phyloP scores from a whole-genome alignment of 2,113 vertebrate genomes.

The Nothocercus julius region DNA sequence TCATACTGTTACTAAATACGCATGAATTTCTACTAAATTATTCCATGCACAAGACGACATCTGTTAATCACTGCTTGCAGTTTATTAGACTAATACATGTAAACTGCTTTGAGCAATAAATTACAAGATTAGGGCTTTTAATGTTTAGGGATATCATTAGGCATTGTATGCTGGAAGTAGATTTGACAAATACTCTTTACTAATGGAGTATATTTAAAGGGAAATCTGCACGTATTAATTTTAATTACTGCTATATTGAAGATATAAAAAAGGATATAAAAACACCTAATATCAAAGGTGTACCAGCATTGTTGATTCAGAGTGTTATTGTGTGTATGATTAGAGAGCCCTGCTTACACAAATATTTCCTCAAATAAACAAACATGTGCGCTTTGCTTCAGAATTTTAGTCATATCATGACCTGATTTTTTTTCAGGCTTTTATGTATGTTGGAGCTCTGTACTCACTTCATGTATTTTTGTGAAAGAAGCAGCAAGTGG shows the following conservation, averaged over 20 bases:
- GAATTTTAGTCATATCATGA: neutral
- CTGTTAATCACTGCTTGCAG: slow-evolving; percentile 50
- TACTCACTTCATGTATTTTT: neutral
- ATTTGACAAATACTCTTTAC: slow-evolving; percentile 59
- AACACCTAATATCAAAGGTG: slow-evolving; percentile 31
- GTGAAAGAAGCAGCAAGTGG: neutral
- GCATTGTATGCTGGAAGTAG: slow-evolving; percentile 44
- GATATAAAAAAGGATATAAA: slow-evolving; percentile 37
- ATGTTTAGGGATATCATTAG: slow-evolving; percentile 67
- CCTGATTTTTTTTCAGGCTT: slow-evolving; percentile 7
- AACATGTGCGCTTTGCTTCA: neutral
- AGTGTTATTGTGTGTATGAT: neutral
- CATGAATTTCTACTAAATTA: slow-evolving; percentile 39
- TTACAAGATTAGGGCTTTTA: slow-evolving; percentile 65
- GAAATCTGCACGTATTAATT: slow-evolving; percentile 45
- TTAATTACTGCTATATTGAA: slow-evolving; percentile 61
- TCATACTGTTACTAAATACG: slow-evolving; percentile 11
- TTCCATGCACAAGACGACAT: slow-evolving; percentile 11
- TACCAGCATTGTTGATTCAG: slow-evolving; percentile 25
- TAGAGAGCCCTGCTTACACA: slow-evolving; percentile 4
- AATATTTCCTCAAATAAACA: slow-evolving; percentile 8
- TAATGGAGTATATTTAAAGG: slow-evolving; percentile 68
- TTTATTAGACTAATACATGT: slow-evolving; percentile 66
- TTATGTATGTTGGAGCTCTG: neutral
- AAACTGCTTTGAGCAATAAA: slow-evolving; percentile 69